Conservation (phyloP, 1,140 invertebrate genomes). For the Theocolax elegans region DNA sequence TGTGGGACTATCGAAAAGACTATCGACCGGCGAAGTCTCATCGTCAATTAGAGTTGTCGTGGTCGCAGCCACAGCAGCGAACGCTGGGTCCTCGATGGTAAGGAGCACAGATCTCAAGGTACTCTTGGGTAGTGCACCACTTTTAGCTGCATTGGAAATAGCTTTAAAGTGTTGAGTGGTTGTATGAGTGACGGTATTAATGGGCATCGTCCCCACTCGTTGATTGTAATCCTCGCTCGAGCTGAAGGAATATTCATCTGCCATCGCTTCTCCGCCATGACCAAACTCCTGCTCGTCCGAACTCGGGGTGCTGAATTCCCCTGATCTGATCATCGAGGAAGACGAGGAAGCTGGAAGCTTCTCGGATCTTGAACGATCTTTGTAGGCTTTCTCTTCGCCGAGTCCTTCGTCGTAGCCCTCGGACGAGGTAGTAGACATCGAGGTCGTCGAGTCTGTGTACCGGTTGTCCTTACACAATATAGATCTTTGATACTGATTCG, state of each 20-base stretch:
- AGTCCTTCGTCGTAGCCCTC: conserved; percentile 68
- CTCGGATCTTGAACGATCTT: conserved; percentile 64
- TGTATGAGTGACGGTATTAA: conserved; percentile 52
- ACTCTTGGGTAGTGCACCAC: conserved; percentile 55
- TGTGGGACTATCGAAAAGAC: conserved; percentile 77
- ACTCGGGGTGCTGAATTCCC: conserved; percentile 64
- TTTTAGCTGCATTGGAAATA: conserved; percentile 51
- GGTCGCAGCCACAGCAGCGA: conserved; percentile 78
- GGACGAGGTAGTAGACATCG: conserved; percentile 60
- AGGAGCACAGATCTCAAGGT: conserved; percentile 64
- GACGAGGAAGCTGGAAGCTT: conserved; percentile 47
- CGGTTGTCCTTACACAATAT: conserved; percentile 62
- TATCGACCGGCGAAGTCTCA: conserved; percentile 84
- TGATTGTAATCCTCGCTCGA: conserved; percentile 65
- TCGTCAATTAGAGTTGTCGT: conserved; percentile 77
- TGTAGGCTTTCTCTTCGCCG: conserved; percentile 68
- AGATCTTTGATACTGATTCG: conserved; percentile 68
- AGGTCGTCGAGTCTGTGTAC: conserved; percentile 55
- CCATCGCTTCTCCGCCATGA: conserved; percentile 76
- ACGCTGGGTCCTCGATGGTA: conserved; percentile 79
- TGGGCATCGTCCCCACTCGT: neutral
- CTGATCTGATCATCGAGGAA: conserved; percentile 5
- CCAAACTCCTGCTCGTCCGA: conserved; percentile 64
- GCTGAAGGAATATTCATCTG: conserved; percentile 73
- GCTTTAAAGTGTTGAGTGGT: conserved; percentile 54